phyloP scores from a whole-genome alignment of 2,797 vertebrate genomes.

The Trachops cirrhosus region DNA sequence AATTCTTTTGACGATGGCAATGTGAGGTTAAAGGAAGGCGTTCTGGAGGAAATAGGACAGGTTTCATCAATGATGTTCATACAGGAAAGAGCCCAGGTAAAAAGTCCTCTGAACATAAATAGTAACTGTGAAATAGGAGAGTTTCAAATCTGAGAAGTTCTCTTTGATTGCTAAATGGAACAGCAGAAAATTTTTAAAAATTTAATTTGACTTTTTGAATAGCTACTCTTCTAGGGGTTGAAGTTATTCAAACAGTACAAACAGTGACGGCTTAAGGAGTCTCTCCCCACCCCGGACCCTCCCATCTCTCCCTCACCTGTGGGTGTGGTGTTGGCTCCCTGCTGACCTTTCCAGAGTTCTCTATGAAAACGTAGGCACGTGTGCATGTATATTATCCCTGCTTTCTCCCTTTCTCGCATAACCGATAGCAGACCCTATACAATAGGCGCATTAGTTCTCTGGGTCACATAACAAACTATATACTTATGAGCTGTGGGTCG shows the following conservation, averaged over 20 bases:
- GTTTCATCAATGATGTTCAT: too few relatives aligned
- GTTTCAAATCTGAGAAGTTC: background rate
- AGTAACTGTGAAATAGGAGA: background rate
- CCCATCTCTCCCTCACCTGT: background rate
- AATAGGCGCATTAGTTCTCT: background rate
- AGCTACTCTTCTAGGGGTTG: background rate
- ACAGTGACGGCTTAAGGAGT: background rate
- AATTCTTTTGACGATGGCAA: background rate
- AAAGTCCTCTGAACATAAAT: background rate
- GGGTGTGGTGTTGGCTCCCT: background rate
- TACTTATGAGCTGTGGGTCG: background rate
- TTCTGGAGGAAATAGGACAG: background rate
- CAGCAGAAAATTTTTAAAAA: background rate
- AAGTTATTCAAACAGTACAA: background rate
- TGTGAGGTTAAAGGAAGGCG: background rate
- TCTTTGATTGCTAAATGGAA: background rate
- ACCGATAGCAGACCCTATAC: background rate
- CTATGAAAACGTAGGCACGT: background rate
- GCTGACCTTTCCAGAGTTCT: background rate
- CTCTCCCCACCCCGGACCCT: rapidly evolving
- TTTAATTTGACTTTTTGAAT: background rate
- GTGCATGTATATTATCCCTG: background rate
- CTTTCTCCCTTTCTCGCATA: background rate
- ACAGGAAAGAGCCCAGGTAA: background rate
- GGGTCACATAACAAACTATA: background rate